phyloP scores from a whole-genome alignment of 30 jellyfish, hydroid and myxozoan genomes.

The Phacellophora camtschatica region DNA sequence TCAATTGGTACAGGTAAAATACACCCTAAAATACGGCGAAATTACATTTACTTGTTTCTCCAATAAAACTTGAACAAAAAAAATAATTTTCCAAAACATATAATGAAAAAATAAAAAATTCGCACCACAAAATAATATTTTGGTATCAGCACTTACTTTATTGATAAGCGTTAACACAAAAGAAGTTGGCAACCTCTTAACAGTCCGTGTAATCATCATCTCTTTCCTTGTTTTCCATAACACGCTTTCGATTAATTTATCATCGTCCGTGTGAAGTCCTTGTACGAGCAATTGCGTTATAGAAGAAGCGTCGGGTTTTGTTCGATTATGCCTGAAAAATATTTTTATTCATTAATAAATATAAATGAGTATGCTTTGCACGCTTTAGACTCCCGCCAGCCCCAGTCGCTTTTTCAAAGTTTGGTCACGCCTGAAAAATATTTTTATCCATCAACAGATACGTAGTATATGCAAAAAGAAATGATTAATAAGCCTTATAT shows the following conservation, averaged over 20 bases:
- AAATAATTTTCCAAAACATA: too few species aligned
- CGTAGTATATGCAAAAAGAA: too few species aligned
- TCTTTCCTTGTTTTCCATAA: conserved; percentile 57
- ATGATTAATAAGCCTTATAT: too few species aligned
- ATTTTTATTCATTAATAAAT: too few species aligned
- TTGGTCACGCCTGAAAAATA: too few species aligned
- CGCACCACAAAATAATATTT: not conserved
- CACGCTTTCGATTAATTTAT: conserved; percentile 46
- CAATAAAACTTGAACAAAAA: too few species aligned
- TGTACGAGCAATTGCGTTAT: conserved; percentile 73
- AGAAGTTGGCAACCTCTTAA: conserved; percentile 53
- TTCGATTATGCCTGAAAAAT: not conserved
- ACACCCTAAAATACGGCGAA: too few species aligned
- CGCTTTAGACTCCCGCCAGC: not conserved
- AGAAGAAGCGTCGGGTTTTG: conserved; percentile 68
- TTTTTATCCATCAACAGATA: too few species aligned
- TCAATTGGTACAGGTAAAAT: too few species aligned
- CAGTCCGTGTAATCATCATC: conserved; percentile 36
- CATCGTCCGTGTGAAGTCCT: conserved; percentile 79
- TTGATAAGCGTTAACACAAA: conserved; percentile 38
- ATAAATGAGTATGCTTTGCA: not conserved
- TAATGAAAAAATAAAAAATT: not conserved
- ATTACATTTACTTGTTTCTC: too few species aligned
- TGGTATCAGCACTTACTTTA: conserved; percentile 32
- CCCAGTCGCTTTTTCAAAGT: too few species aligned